Evolutionary conservation across 2,888 invertebrate genomes (phyloP), one percentile per base, ranked within the genome.

Genomic region (Apamea sordens): DNA sequence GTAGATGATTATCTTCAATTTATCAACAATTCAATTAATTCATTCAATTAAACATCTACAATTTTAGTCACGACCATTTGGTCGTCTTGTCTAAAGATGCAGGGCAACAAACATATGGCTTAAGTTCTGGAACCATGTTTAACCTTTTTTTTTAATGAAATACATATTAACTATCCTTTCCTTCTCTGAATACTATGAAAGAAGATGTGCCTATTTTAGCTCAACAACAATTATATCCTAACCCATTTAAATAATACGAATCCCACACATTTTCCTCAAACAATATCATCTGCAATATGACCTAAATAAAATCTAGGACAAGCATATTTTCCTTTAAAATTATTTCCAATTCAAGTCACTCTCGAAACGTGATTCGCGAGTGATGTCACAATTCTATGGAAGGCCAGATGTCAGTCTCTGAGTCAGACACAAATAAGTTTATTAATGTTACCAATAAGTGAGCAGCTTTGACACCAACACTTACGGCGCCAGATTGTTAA

Each of bases 311-410:
- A 92, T 88, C 80, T 90, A 87, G 91, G 85, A 61, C 89, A 87
- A 24, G 50, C 71, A 77, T 80, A 80, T 89, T 89, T 89, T 88
- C 89, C 86, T 84, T 75, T 41, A 44, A 63, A 76, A 80, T 83
- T 77, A 84, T 84, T 86, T 86, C 73, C 82, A 82, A 88, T 89
- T 89, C 86, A 71, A 84, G 80, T 84, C 87, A 85, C 76, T 73
- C 32, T 61, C 73, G 24, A 73, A 81, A 82, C 84, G 83, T 80
- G 82, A 83, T 83, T 71, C 83, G 88, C 87, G 85, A 85, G 89
- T 93, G 93, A 94, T 90, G 88, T 89, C 91, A 93, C 90, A 88
- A 69, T 93, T 93, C 89, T 89, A 80, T 84, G 80, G 92, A 93
- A 93, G 90, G 86, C 86, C 94, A 94, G 92, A 93, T 94, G 93